phyloP scores from a whole-genome alignment of 2,113 vertebrate genomes.

The Brachypteracias leptosomus region DNA sequence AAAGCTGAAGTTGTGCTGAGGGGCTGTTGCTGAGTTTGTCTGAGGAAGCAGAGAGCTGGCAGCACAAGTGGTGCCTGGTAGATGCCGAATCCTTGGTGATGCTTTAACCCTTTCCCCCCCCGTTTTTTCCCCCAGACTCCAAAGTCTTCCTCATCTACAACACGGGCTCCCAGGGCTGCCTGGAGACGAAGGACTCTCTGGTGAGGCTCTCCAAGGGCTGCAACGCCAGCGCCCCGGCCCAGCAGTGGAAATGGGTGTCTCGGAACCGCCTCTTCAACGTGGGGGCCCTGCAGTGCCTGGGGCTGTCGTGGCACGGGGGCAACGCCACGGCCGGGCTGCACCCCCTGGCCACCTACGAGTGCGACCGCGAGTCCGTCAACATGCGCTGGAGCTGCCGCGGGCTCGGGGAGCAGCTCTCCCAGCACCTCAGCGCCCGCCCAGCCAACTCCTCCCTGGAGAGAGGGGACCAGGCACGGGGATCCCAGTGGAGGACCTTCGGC shows the following conservation, averaged over 20 bases:
- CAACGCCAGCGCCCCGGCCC: conserved; percentile 70
- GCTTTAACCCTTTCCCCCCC: not conserved
- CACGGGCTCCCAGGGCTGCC: conserved; percentile 78
- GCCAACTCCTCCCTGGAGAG: conserved; percentile 64
- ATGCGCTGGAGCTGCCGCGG: conserved; percentile 91
- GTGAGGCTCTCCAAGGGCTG: conserved; percentile 80
- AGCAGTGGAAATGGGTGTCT: conserved; percentile 97
- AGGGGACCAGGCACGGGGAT: conserved; percentile 43
- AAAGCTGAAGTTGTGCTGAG: too few species aligned
- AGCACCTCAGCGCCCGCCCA: conserved; percentile 59
- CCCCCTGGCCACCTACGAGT: conserved; percentile 84
- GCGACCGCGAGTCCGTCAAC: conserved; percentile 84
- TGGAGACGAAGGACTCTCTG: conserved; percentile 82
- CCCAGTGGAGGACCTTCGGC: conserved; percentile 81
- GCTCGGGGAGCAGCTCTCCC: conserved; percentile 82
- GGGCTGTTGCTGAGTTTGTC: too few species aligned
- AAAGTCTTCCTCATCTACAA: conserved; percentile 89
- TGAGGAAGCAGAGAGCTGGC: too few species aligned
- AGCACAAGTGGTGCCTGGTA: too few species aligned
- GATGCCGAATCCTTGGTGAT: accelerated
- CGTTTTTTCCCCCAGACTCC: conserved; percentile 66
- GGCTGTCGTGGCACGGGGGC: conserved; percentile 75
- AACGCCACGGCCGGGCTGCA: conserved; percentile 67
- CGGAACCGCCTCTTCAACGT: conserved; percentile 91
- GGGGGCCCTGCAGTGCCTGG: conserved; percentile 89